phyloP scores from a whole-genome alignment of 2,888 invertebrate genomes.

The Tiliacea aurago region DNA sequence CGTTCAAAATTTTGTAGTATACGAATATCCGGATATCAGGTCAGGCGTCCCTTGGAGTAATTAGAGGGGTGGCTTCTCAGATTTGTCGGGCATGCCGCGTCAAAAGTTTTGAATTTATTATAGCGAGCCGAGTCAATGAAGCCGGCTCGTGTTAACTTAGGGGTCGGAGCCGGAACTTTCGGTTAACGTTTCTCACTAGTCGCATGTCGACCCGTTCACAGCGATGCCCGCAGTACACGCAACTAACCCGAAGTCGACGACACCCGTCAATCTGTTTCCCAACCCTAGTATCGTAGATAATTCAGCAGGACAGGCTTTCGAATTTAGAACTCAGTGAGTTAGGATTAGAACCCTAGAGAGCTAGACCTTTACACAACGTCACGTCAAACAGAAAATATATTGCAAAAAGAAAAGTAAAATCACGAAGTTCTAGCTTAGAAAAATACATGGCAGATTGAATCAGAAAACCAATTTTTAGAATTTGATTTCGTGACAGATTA shows the following conservation, averaged over 20 bases:
- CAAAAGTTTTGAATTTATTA: constrained; percentile 64
- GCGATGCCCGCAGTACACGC: constrained; percentile 5
- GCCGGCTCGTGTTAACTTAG: constrained; percentile 41
- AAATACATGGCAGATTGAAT: constrained; percentile 4
- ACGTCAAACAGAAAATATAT: neutral
- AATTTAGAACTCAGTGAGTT: constrained; percentile 5
- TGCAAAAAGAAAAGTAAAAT: neutral
- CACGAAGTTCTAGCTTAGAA: neutral
- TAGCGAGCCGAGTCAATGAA: constrained; percentile 45
- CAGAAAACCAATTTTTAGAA: constrained; percentile 1
- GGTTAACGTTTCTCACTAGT: constrained; percentile 37
- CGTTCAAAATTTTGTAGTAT: constrained; percentile 53
- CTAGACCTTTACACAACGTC: neutral
- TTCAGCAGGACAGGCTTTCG: constrained; percentile 16
- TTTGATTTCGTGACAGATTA: constrained; percentile 14
- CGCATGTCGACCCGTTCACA: constrained; percentile 12
- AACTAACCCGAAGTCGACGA: constrained; percentile 18
- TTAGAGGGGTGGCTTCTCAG: constrained; percentile 49
- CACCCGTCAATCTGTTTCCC: constrained; percentile 41
- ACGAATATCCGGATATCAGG: constrained; percentile 44
- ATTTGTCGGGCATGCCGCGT: constrained; percentile 49
- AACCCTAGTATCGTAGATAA: constrained; percentile 22
- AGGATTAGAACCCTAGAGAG: no score
- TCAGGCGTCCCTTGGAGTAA: constrained; percentile 49
- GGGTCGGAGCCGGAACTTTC: constrained; percentile 28